These are phyloP conservation scores for Beroe ovata DNA, from an alignment of 37 sponge, comb jelly and placozoan species.

Conservation along the genomic window DNA sequence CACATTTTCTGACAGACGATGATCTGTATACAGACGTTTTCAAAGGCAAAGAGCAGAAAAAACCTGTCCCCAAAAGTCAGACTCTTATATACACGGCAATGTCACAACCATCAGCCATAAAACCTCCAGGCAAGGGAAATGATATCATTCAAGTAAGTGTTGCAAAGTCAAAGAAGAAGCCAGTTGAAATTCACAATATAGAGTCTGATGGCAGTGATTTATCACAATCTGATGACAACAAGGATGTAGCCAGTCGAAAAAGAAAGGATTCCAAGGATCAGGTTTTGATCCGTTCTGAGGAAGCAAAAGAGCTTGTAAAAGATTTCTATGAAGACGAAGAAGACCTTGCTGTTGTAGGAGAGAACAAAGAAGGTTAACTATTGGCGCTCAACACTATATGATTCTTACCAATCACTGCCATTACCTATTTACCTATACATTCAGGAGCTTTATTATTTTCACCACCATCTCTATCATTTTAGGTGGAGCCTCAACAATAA, in stretches of 20 bases:
- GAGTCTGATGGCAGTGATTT: not conserved
- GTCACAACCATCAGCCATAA: not conserved
- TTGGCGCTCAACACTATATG: no score
- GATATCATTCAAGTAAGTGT: not conserved
- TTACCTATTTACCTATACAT: no score
- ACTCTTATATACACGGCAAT: not conserved
- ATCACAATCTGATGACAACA: not conserved
- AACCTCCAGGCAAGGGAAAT: not conserved
- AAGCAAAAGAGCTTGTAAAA: constrained; percentile 13
- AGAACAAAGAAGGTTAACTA: not conserved
- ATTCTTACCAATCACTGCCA: no score
- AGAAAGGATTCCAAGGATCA: not conserved
- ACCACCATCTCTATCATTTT: no score
- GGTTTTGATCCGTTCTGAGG: not conserved
- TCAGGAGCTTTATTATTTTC: no score
- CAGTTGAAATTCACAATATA: not conserved
- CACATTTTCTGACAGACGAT: not conserved
- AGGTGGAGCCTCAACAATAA: not conserved
- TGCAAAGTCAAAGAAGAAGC: not conserved
- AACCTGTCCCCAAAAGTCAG: not conserved
- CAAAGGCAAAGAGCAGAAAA: constrained; percentile 42
- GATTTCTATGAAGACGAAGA: constrained; percentile 47
- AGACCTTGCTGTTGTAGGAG: constrained; percentile 7
- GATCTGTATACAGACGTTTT: constrained; percentile 55
- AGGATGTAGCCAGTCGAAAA: not conserved